Conservation (phyloP, 1,140 invertebrate species). For the Tigriopus japonicus region DNA sequence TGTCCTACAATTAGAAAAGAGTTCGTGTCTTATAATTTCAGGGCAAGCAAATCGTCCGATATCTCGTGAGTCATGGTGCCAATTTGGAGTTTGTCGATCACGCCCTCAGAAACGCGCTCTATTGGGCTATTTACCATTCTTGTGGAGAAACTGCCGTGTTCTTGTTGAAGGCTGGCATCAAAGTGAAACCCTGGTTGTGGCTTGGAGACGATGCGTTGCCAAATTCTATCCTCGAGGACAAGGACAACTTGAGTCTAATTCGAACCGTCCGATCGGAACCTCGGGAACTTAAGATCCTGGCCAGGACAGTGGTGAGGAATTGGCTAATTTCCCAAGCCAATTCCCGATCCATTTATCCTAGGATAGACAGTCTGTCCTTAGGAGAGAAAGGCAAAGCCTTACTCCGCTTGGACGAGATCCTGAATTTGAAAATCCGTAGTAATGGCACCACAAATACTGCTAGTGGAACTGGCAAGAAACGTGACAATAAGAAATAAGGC, state of each 20-base stretch:
- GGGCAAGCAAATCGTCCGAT: neutral
- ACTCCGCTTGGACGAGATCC: no score
- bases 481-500: no score
- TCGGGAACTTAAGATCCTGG: neutral
- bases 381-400: no score
- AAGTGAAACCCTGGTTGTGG: slow-evolving; percentile 5
- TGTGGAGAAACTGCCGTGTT: slow-evolving; percentile 1
- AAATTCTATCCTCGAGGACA: neutral
- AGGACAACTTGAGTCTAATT: neutral
- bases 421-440: no score
- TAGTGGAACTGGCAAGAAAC: no score
- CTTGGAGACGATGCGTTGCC: slow-evolving; percentile 1
- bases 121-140: slow-evolving; percentile 7
- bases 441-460: no score
- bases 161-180: neutral
- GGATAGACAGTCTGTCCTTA: no score
- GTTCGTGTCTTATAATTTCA: neutral
- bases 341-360: no score
- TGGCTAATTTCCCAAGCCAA: neutral
- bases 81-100: slow-evolving; percentile 6
- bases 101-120: slow-evolving; percentile 6
- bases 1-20: no score
- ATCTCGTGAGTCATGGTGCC: slow-evolving; percentile 4
- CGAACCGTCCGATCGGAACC: neutral
- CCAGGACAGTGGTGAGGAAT: neutral